Evolutionary conservation across 2,113 vertebrate genomes (phyloP), one percentile per base, ranked within the genome.

Genomic region (Lipotes vexillifer): DNA sequence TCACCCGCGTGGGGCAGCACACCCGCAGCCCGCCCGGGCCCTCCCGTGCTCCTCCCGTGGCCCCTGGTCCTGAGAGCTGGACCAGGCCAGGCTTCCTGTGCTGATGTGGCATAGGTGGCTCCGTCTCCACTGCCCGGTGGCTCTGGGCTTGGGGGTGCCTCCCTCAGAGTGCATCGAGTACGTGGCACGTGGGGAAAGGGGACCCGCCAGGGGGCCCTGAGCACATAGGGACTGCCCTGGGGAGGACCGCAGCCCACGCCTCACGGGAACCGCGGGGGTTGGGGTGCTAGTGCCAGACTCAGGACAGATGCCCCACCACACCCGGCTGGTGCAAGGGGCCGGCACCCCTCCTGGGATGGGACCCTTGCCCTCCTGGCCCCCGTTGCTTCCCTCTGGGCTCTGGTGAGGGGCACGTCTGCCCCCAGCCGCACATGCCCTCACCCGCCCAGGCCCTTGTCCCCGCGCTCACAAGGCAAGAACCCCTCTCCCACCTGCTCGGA

Each of bases 181-280:
- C 11, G 8, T 36, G 44, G 36, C 78, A 1, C 11, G 8, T 8
- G 1, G 2, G 31, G 14, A 33, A 31, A 3, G 1, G 18, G n/a
- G 29, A 12, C 75, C 38, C 0, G 20, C 66, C 46, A 6, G n/a
- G 36, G 66, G 46, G 59, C 80, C 4, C 2, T 21, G 77, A 65
- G 33, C 44, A 15, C 8, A 2, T 80, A 5, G 59, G 0, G 52
- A 31, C 61, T 12, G 6, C 11, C 9, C 4, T 65, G 65, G 33
- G 33, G 33, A n/a, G 13, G 33, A 20, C 17, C 8, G 2, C 61
- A 74, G 81, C 29, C 13, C 9, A 0, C n/a, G 27, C 29, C 41
- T 11, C 25, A 23, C 1, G 21, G 69, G 23, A 38, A 38, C 81
- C 52, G 41, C 14, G 3, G 18, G 13, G 44, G 27, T 55, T 10